Conservation (phyloP, 2,113 vertebrate species). For the Felis chaus region DNA sequence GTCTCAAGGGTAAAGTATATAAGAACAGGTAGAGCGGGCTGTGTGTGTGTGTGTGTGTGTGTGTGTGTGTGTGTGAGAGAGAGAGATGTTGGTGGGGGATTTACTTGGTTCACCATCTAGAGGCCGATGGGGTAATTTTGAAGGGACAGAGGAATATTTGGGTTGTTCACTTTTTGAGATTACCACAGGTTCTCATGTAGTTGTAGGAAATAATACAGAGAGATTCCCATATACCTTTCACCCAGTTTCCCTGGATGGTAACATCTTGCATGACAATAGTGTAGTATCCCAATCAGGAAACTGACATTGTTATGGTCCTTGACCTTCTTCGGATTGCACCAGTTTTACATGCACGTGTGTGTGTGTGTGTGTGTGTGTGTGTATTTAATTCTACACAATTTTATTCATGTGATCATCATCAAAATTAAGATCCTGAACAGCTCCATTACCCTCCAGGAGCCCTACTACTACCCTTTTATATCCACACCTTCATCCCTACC, state of each 20-base stretch:
- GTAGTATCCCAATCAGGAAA: not conserved
- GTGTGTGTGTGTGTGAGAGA: not conserved
- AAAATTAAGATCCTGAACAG: not conserved
- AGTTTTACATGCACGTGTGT: not conserved
- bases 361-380: not conserved
- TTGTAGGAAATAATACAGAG: slow-evolving; percentile 20
- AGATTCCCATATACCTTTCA: not conserved
- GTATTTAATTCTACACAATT: not conserved
- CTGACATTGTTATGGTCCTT: not conserved
- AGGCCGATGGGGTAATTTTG: not conserved
- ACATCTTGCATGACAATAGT: not conserved
- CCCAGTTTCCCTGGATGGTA: not conserved
- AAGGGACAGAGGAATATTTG: not conserved
- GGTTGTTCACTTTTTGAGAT: not conserved
- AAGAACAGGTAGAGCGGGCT: not conserved
- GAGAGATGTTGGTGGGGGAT: not conserved
- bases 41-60: not conserved
- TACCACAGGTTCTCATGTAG: not conserved
- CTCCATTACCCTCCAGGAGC: not conserved
- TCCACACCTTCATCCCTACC: not conserved
- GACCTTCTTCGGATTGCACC: not conserved
- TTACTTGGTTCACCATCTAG: not conserved
- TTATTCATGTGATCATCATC: not conserved
- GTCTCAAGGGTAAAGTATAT: not conserved
- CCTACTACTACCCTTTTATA: not conserved